Evolutionary conservation across 2,113 vertebrate species (phyloP).

Genomic region (Otis tarda): DNA sequence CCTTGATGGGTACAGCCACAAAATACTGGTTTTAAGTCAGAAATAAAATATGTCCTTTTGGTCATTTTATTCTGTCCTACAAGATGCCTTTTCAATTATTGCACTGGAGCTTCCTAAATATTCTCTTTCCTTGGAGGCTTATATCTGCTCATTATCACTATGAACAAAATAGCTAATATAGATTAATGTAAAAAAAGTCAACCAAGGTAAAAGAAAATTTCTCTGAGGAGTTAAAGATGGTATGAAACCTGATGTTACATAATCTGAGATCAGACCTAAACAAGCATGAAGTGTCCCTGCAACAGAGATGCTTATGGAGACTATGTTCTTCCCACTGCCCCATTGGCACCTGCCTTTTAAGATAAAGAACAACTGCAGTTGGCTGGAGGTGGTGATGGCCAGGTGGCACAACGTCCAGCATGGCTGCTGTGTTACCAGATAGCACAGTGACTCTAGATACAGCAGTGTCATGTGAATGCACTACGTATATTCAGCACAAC

Average conservation of each 20-base stretch:
- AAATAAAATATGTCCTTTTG: neutral
- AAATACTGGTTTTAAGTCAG: neutral
- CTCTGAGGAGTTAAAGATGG: neutral
- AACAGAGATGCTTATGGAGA: neutral
- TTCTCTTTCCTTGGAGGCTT: neutral
- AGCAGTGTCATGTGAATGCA: no score
- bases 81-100: neutral
- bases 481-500: neutral
- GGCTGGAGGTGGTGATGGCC: neutral
- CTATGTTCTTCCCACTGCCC: neutral
- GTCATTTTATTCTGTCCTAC: neutral
- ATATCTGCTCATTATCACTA: neutral
- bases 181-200: neutral
- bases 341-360: accelerated
- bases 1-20: neutral
- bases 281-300: neutral
- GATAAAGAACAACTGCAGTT: neutral
- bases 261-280: neutral
- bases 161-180: neutral
- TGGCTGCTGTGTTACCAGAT: neutral
- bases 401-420: neutral
- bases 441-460: neutral
- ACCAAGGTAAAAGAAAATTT: neutral
- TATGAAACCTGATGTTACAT: neutral
- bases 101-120: neutral